phyloP scores from a whole-genome alignment of 2,888 invertebrate genomes.

The Meiosimyza decipiens region DNA sequence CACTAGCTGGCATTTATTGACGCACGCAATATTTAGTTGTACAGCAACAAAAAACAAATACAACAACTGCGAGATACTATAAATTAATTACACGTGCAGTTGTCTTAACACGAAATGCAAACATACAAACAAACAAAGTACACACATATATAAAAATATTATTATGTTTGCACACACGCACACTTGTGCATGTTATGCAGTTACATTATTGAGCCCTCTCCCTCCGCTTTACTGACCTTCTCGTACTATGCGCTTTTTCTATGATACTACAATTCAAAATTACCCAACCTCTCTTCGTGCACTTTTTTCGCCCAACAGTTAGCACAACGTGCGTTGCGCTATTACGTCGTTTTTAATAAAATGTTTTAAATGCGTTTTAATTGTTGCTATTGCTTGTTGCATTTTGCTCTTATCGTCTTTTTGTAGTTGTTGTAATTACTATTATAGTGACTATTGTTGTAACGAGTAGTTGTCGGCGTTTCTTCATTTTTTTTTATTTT shows the following conservation, averaged over 20 bases:
- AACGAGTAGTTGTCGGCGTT: too few species aligned
- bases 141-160: not conserved
- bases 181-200: too few species aligned
- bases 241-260: too few species aligned
- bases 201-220: too few species aligned
- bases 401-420: conserved; percentile 42
- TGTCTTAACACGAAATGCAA: conserved; percentile 13
- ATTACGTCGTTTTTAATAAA: too few species aligned
- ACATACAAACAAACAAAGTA: not conserved
- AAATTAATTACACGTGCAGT: not conserved
- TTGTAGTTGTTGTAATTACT: conserved; percentile 17
- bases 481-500: too few species aligned
- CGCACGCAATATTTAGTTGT: conserved; percentile 11
- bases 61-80: conserved; percentile 10
- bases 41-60: conserved; percentile 15
- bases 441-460: too few species aligned
- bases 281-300: too few species aligned
- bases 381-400: conserved; percentile 33
- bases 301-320: too few species aligned
- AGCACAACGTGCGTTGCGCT: too few species aligned
- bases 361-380: not conserved
- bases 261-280: too few species aligned
- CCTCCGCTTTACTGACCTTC: too few species aligned
- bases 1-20: not conserved
- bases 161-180: not conserved